phyloP scores from a whole-genome alignment of 1,140 invertebrate genomes.

The Drosophila yakuba region DNA sequence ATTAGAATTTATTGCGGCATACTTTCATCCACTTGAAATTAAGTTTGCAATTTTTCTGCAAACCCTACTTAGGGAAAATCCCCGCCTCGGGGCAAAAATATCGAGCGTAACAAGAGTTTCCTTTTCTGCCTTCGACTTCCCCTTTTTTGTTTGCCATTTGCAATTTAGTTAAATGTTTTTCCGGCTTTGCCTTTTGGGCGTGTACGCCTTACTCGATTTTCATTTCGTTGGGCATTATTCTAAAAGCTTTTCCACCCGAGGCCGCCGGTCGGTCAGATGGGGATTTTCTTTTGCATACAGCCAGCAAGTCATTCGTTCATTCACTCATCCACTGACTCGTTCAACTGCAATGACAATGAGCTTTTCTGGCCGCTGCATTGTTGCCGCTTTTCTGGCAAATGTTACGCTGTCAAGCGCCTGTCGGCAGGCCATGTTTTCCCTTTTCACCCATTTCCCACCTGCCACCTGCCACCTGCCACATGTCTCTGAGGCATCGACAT shows the following conservation, averaged over 20 bases:
- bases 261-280: constrained; percentile 1
- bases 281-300: constrained; percentile 40
- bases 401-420: constrained; percentile 74
- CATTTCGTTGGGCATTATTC: constrained; percentile 54
- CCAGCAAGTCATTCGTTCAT: constrained; percentile 36
- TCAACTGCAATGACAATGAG: constrained; percentile 71
- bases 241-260: constrained; percentile 58
- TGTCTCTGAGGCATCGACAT: constrained; percentile 40
- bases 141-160: constrained; percentile 29
- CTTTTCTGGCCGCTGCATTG: constrained; percentile 42
- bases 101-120: constrained; percentile 45
- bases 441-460: constrained; percentile 48
- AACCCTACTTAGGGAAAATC: constrained; percentile 1
- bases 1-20: constrained; percentile 71
- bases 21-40: constrained; percentile 54
- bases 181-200: constrained; percentile 40
- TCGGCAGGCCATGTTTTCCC: constrained; percentile 46
- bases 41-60: constrained; percentile 44
- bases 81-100: constrained; percentile 31
- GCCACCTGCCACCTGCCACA: constrained; percentile 75
- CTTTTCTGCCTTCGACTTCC: background rate
- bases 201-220: constrained; percentile 39
- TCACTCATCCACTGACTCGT: constrained; percentile 47
- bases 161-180: constrained; percentile 69
- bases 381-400: constrained; percentile 55